phyloP scores from a whole-genome alignment of 35 echinoderm and acorn worm genomes.

The Hemicentrotus pulcherrimus region DNA sequence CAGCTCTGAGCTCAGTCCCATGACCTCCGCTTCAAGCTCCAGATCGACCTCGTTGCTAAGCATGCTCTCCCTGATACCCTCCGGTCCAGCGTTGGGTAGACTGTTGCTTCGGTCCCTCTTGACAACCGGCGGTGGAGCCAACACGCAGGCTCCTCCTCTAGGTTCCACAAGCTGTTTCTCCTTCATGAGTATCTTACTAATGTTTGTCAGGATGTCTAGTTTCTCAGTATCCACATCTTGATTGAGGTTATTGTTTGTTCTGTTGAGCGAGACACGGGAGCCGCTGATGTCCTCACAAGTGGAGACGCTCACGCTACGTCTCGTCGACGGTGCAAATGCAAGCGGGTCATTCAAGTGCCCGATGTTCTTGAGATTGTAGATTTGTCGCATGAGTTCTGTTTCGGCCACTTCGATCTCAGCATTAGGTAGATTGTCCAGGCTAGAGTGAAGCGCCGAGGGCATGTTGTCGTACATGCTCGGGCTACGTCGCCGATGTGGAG shows the following conservation, averaged over 20 bases:
- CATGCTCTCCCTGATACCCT: constrained; percentile 51
- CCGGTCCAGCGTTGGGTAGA: constrained; percentile 68
- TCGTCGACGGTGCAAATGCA: not conserved
- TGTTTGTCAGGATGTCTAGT: constrained; percentile 86
- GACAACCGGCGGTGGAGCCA: constrained; percentile 13
- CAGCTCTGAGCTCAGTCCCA: constrained; percentile 72
- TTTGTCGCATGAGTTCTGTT: constrained; percentile 85
- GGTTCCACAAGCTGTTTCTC: constrained; percentile 56
- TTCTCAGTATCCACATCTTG: constrained; percentile 73
- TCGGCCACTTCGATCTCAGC: constrained; percentile 75
- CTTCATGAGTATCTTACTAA: constrained; percentile 70
- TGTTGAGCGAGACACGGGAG: not conserved
- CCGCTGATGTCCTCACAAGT: constrained; percentile 36
- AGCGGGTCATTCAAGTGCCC: constrained; percentile 42
- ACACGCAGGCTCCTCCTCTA: not conserved
- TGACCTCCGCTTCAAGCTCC: constrained; percentile 70
- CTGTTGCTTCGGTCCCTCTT: constrained; percentile 81
- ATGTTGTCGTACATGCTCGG: constrained; percentile 90
- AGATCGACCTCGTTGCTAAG: constrained; percentile 33
- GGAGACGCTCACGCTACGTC: constrained; percentile 23
- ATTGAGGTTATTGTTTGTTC: constrained; percentile 22
- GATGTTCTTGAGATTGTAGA: constrained; percentile 94
- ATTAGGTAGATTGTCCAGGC: constrained; percentile 69
- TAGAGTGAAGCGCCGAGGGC: constrained; percentile 89
- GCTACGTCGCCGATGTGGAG: constrained; percentile 39